phyloP scores from a whole-genome alignment of 2,113 vertebrate genomes.

The Arizona elegans region DNA sequence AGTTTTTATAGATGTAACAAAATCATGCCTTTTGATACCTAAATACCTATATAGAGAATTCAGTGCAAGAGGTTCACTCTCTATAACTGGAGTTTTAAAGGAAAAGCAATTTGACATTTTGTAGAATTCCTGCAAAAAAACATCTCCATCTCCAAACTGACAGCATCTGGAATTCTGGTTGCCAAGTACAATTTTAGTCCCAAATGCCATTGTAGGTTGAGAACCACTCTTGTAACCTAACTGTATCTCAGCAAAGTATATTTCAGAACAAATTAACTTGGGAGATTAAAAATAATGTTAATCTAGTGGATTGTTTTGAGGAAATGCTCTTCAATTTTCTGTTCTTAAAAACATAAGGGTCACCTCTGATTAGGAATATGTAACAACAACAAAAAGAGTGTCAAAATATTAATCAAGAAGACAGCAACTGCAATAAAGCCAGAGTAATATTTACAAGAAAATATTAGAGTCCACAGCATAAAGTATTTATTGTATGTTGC shows the following conservation, averaged over 20 bases:
- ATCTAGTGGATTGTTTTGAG: neutral
- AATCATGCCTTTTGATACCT: constrained; percentile 54
- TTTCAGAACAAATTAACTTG: neutral
- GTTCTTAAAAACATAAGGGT: neutral
- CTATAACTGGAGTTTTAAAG: neutral
- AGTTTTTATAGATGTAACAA: constrained; percentile 59
- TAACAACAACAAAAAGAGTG: constrained; percentile 21
- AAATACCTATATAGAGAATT: constrained; percentile 33
- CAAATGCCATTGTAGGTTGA: neutral
- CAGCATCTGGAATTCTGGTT: neutral
- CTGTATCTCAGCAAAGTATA: neutral
- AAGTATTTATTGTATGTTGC: neutral
- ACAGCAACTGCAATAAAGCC: constrained; percentile 32
- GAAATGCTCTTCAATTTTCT: neutral
- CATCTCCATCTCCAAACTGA: neutral
- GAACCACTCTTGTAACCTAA: neutral
- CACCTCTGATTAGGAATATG: neutral
- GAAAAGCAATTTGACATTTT: constrained; percentile 22
- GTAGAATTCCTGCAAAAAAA: neutral
- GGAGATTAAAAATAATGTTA: neutral
- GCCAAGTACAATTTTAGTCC: neutral
- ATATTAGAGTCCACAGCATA: neutral
- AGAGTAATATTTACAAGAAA: constrained; percentile 27
- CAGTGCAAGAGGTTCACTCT: constrained; percentile 1
- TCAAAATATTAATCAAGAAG: constrained; percentile 15